These are phyloP conservation scores for Delphinapterus leucas DNA, from an alignment of 2,113 vertebrate species.

Conservation along the genomic window DNA sequence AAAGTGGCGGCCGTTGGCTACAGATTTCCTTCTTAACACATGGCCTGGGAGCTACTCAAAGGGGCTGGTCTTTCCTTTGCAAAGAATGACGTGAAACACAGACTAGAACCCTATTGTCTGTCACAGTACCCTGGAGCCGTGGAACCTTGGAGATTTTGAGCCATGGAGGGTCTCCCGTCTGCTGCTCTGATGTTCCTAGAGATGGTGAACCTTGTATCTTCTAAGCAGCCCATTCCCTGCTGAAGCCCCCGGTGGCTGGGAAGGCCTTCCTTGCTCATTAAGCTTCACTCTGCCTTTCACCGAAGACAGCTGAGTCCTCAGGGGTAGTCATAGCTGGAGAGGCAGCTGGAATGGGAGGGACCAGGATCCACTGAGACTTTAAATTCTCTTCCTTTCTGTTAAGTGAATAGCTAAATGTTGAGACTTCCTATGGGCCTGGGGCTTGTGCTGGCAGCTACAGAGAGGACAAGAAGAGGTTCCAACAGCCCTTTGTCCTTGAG, in stretches of 20 bases:
- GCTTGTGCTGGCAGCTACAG: background rate
- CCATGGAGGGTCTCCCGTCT: background rate
- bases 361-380: background rate
- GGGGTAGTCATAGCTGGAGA: background rate
- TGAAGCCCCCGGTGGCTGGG: background rate
- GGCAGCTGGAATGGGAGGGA: background rate
- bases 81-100: background rate
- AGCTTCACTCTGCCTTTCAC: background rate
- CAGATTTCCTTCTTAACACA: background rate
- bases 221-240: background rate
- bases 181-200: background rate
- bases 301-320: background rate
- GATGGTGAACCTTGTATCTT: background rate
- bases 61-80: background rate
- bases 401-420: background rate
- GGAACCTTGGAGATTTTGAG: background rate
- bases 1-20: background rate
- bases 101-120: background rate
- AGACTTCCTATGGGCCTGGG: background rate
- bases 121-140: background rate
- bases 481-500: background rate
- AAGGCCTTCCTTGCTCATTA: background rate
- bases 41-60: background rate
- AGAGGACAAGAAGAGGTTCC: background rate
- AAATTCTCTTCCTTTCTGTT: background rate